phyloP scores from a whole-genome alignment of 53 echinoderm and acorn worm genomes.

The Paracentrotus lividus region DNA sequence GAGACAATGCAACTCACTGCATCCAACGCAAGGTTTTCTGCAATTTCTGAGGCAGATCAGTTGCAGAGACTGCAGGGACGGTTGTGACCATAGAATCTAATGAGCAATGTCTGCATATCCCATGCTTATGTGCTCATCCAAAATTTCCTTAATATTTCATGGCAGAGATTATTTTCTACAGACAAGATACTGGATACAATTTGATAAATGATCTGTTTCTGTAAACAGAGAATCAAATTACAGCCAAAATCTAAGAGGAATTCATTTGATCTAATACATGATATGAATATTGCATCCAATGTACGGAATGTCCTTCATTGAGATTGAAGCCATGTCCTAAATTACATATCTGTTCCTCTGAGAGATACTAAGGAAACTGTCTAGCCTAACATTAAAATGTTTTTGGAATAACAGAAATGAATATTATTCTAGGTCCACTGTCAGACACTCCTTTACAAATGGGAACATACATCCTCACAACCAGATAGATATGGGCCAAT shows the following conservation, averaged over 20 bases:
- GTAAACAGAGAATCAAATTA: not conserved
- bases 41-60: no score
- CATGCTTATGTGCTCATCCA: not conserved
- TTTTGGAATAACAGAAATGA: not conserved
- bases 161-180: not conserved
- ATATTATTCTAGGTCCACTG: not conserved
- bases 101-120: not conserved
- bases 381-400: slow-evolving; percentile 36
- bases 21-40: no score
- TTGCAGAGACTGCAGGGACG: no score
- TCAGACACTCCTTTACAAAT: not conserved
- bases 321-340: not conserved
- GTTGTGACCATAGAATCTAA: no score
- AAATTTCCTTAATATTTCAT: not conserved
- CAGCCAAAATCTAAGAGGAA: not conserved
- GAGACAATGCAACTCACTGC: no score
- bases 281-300: not conserved
- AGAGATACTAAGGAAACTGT: slow-evolving; percentile 14
- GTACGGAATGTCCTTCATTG: not conserved
- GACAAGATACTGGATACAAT: not conserved
- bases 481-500: not conserved
- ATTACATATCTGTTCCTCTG: slow-evolving; percentile 29
- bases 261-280: not conserved
- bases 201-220: not conserved
- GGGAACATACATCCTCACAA: not conserved